phyloP scores from a whole-genome alignment of 2,797 vertebrate genomes.

The Mallotus villosus region DNA sequence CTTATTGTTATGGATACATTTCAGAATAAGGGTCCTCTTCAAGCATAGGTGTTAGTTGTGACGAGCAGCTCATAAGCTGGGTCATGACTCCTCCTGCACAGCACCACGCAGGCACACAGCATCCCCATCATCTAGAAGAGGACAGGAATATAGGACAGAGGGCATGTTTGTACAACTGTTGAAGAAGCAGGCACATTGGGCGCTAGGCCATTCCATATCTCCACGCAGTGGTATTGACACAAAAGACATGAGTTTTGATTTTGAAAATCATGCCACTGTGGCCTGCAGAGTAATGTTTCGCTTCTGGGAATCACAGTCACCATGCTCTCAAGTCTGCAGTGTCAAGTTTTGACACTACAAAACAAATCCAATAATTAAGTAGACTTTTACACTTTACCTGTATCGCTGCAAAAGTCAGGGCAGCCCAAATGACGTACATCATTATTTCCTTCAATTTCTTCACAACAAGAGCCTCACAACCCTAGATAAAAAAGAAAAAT shows the following conservation, averaged over 20 bases:
- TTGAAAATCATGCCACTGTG: slow-evolving; percentile 6
- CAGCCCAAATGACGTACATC: slow-evolving; percentile 90
- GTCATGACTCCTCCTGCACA: slow-evolving; percentile 93
- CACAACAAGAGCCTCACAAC: slow-evolving; percentile 84
- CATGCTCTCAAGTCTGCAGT: no score
- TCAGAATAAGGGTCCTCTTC: slow-evolving; percentile 61
- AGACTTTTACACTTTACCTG: slow-evolving; percentile 70
- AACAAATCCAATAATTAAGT: no score
- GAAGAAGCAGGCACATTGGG: slow-evolving; percentile 6
- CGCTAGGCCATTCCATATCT: slow-evolving; percentile 14
- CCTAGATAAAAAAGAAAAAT: slow-evolving; percentile 56
- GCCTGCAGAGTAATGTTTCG: not conserved
- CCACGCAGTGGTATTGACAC: slow-evolving; percentile 10
- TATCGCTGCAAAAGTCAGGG: slow-evolving; percentile 84
- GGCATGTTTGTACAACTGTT: not conserved
- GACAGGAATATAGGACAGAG: slow-evolving; percentile 4
- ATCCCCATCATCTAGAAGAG: slow-evolving; percentile 90
- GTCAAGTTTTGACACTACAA: no score
- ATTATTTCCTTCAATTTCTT: slow-evolving; percentile 88
- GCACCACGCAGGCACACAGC: slow-evolving; percentile 93
- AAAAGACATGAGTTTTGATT: slow-evolving; percentile 29
- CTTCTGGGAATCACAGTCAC: slow-evolving; percentile 6
- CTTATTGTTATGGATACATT: slow-evolving; percentile 48
- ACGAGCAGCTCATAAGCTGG: slow-evolving; percentile 96
- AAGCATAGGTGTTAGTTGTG: slow-evolving; percentile 92